Percentiles rank a stretch among this genome's conserved stretches.
These are phyloP conservation scores for Dysidea cf. avara DNA, from an alignment of 37 sponge, comb jelly and placozoan species.

Conservation along the genomic window DNA sequence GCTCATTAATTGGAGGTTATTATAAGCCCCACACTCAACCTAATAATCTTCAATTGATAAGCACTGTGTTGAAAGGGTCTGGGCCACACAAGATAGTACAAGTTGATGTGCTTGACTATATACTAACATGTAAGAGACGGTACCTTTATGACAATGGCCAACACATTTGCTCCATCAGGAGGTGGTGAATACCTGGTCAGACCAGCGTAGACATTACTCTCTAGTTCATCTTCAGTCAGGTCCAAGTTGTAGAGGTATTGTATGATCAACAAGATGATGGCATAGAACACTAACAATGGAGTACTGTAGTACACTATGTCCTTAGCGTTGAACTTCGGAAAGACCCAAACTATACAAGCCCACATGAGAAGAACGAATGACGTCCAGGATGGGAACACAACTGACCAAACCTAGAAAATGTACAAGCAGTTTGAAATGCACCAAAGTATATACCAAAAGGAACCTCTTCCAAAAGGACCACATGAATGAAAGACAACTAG, in stretches of 20 bases:
- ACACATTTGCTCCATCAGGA: too few species aligned
- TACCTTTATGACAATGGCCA: too few species aligned
- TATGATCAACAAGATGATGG: conserved; percentile 40
- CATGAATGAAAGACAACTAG: neutral
- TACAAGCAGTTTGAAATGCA: neutral
- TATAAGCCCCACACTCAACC: too few species aligned
- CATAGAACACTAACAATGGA: conserved; percentile 50
- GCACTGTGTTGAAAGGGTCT: too few species aligned
- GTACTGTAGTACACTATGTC: conserved; percentile 53
- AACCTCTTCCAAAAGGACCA: neutral
- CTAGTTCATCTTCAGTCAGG: conserved; percentile 3
- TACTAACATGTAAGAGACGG: too few species aligned
- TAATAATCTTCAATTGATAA: too few species aligned
- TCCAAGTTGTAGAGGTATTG: conserved; percentile 57
- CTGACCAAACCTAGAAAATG: conserved; percentile 57
- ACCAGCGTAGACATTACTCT: neutral
- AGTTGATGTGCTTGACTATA: too few species aligned
- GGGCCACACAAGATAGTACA: too few species aligned
- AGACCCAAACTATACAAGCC: too few species aligned
- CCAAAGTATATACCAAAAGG: neutral
- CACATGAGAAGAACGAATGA: too few species aligned
- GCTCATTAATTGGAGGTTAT: too few species aligned
- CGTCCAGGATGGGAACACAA: conserved; percentile 64
- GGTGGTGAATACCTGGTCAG: conserved; percentile 8
- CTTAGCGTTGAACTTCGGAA: conserved; percentile 42